phyloP scores from a whole-genome alignment of 2,113 vertebrate species.

The Epinephelus lanceolatus region DNA sequence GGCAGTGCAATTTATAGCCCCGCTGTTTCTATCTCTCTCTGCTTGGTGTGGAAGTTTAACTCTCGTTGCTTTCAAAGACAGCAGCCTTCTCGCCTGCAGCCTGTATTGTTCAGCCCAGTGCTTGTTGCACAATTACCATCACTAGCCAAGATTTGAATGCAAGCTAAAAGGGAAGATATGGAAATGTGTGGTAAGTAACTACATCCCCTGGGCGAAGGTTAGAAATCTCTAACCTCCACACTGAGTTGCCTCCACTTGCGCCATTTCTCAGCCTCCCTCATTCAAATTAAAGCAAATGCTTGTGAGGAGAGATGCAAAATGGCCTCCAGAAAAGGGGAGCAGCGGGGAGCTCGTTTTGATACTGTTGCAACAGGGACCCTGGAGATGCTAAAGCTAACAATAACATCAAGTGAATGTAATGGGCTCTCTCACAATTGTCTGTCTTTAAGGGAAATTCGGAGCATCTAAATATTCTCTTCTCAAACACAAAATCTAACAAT shows the following conservation, averaged over 20 bases:
- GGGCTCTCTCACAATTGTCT: conserved; percentile 20
- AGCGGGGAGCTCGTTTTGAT: conserved; percentile 40
- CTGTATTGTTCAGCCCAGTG: conserved; percentile 37
- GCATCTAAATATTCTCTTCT: conserved; percentile 26
- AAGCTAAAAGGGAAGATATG: conserved; percentile 60
- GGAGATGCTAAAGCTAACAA: conserved; percentile 56
- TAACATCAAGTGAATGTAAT: conserved; percentile 40
- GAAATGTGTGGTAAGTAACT: conserved; percentile 66
- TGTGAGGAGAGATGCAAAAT: conserved; percentile 46
- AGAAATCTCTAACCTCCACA: conserved; percentile 43
- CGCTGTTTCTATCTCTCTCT: conserved; percentile 52
- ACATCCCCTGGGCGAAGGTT: conserved; percentile 55
- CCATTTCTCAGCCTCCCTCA: conserved; percentile 35
- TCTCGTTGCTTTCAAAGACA: conserved; percentile 57
- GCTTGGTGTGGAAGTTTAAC: conserved; percentile 60
- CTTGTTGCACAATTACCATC: conserved; percentile 67
- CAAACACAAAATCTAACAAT: conserved; percentile 26
- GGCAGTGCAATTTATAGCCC: conserved; percentile 50
- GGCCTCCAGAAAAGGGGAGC: conserved; percentile 40
- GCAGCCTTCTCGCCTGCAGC: conserved; percentile 56
- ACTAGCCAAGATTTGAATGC: conserved; percentile 59
- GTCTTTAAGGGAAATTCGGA: conserved; percentile 23
- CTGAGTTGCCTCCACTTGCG: conserved; percentile 37
- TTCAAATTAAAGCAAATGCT: conserved; percentile 48
- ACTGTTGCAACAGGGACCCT: conserved; percentile 14